Conservation (phyloP, 2,113 vertebrate species). For the Nothocercus nigrocapillus region DNA sequence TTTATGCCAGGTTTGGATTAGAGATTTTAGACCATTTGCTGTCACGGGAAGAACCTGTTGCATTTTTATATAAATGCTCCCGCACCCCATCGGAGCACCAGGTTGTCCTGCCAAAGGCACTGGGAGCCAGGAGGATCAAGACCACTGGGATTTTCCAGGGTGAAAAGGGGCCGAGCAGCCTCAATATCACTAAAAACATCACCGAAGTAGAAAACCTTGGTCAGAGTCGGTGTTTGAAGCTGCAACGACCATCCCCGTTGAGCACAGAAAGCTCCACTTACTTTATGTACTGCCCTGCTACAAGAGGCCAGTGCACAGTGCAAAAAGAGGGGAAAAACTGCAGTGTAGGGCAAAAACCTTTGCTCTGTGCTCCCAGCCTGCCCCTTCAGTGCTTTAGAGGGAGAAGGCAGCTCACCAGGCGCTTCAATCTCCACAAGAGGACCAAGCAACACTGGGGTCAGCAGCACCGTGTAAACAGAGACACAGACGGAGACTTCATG, state of each 20-base stretch:
- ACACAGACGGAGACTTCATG: too few species aligned
- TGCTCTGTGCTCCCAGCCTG: background rate
- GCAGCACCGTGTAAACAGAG: background rate
- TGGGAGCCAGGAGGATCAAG: rapidly evolving
- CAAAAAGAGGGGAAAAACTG: background rate
- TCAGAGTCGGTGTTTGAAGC: background rate
- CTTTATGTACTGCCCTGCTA: too few species aligned
- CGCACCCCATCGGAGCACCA: too few species aligned
- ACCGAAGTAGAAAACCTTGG: rapidly evolving
- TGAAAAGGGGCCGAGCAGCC: background rate
- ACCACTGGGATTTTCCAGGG: rapidly evolving
- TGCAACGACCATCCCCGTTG: background rate
- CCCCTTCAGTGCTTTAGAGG: background rate
- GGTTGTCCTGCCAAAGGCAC: background rate
- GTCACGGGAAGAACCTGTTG: background rate
- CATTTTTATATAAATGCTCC: rapidly evolving
- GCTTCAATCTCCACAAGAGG: background rate
- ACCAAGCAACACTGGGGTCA: background rate
- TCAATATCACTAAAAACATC: background rate
- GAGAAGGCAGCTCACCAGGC: background rate
- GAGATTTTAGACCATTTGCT: rapidly evolving
- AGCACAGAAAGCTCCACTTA: background rate
- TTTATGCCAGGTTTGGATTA: background rate
- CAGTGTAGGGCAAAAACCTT: background rate
- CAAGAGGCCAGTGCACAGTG: background rate